These are phyloP conservation scores for Sprattus sprattus DNA, from an alignment of 2,113 vertebrate species.

Conservation along the genomic window DNA sequence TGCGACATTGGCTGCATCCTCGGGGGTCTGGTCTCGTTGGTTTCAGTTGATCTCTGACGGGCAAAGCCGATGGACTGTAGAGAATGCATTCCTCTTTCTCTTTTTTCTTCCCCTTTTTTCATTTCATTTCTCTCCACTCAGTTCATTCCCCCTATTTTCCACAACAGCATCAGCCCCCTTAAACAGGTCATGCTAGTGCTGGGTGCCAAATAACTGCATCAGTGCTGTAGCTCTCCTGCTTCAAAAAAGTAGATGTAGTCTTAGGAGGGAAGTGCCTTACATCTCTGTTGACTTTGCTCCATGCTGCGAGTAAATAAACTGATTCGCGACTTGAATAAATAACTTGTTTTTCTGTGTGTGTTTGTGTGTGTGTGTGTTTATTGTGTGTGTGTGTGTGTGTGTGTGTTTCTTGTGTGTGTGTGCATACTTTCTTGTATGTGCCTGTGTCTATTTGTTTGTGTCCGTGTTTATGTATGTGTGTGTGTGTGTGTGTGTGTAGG, in stretches of 20 bases:
- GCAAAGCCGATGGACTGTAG: background rate
- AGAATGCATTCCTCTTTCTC: background rate
- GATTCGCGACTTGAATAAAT: background rate
- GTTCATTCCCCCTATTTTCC: background rate
- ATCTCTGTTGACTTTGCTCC: background rate
- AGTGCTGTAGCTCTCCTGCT: background rate
- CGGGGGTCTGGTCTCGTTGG: background rate
- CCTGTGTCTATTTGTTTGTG: background rate
- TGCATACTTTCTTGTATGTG: background rate
- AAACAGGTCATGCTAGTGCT: background rate
- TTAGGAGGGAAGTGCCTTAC: background rate
- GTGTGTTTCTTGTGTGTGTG: background rate
- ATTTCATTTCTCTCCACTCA: background rate
- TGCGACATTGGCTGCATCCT: background rate
- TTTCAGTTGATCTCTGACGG: background rate
- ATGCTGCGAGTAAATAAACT: background rate
- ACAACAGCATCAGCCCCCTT: background rate
- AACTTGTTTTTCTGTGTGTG: background rate
- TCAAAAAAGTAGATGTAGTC: background rate
- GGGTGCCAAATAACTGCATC: background rate
- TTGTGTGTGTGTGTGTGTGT: background rate
- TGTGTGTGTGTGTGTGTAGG: slow-evolving; percentile 64
- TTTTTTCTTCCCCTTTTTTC: background rate
- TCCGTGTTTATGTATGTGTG: background rate
- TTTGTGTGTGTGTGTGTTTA: background rate